Percentiles rank a stretch among this genome's conserved stretches.
phyloP scores from a whole-genome alignment of 2,797 vertebrate species.

The Melanotaenia trifasciata region DNA sequence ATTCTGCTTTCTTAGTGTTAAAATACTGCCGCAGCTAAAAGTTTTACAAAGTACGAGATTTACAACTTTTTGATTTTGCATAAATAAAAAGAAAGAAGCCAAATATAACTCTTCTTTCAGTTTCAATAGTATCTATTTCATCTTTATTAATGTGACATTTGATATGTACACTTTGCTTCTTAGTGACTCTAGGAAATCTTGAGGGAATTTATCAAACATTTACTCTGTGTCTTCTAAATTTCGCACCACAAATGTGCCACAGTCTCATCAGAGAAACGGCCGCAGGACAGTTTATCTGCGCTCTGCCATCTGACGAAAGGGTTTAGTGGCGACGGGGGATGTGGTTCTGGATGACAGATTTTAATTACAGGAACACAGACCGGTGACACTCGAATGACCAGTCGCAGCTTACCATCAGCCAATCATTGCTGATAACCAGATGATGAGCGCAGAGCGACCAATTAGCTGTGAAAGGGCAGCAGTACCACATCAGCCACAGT shows the following conservation, averaged over 20 bases:
- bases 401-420: conserved; percentile 81
- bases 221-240: conserved; percentile 44
- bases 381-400: conserved; percentile 84
- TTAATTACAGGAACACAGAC: conserved; percentile 86
- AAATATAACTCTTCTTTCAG: not conserved
- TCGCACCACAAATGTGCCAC: conserved; percentile 39
- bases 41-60: conserved; percentile 24
- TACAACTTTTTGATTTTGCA: conserved; percentile 18
- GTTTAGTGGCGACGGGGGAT: conserved; percentile 80
- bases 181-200: conserved; percentile 11
- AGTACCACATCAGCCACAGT: conserved; percentile 63
- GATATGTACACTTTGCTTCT: conserved; percentile 9
- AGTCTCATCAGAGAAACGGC: conserved; percentile 64
- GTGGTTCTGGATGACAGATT: conserved; percentile 87
- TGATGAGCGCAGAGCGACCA: conserved; percentile 76
- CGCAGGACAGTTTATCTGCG: conserved; percentile 82
- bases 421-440: conserved; percentile 82
- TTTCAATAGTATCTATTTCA: conserved; percentile 14
- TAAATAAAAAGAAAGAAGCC: conserved; percentile 4
- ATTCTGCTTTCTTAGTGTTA: conserved; percentile 46
- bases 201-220: conserved; percentile 15
- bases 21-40: conserved; percentile 46
- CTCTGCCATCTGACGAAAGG: conserved; percentile 83
- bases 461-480: conserved; percentile 79
- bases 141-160: conserved; percentile 19